Percentiles rank a stretch among this genome's conserved stretches.
phyloP scores from a whole-genome alignment of 2,888 invertebrate species.

The Phragmatobia fuliginosa region DNA sequence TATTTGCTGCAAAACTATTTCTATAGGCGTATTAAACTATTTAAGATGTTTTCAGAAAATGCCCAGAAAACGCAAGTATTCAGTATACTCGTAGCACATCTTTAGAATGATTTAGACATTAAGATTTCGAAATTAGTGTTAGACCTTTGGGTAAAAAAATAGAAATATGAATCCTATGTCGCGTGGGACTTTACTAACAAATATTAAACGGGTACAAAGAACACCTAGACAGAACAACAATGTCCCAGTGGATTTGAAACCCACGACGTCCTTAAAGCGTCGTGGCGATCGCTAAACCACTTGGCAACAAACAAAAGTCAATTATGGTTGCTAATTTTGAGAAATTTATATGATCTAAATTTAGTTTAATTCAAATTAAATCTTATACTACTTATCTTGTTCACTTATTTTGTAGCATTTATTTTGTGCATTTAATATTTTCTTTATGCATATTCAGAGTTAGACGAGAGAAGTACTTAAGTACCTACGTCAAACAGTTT shows the following conservation, averaged over 20 bases:
- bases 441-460: neutral
- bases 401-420: neutral
- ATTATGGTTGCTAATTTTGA: no score
- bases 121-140: neutral
- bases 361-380: neutral
- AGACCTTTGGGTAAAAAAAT: neutral
- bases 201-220: no score
- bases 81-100: neutral
- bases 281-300: no score
- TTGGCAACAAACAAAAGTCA: no score
- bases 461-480: neutral
- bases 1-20: no score
- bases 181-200: no score
- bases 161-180: no score
- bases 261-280: no score
- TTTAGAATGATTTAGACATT: neutral
- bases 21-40: neutral
- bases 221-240: no score
- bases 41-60: neutral
- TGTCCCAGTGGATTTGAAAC: no score
- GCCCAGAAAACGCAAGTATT: neutral
- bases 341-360: no score
- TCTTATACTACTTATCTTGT: neutral
- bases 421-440: neutral
- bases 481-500: neutral